Evolutionary conservation across 1,140 invertebrate species (phyloP), one percentile per base, ranked within the genome.

Genomic region (Parasteatoda tepidariorum): DNA sequence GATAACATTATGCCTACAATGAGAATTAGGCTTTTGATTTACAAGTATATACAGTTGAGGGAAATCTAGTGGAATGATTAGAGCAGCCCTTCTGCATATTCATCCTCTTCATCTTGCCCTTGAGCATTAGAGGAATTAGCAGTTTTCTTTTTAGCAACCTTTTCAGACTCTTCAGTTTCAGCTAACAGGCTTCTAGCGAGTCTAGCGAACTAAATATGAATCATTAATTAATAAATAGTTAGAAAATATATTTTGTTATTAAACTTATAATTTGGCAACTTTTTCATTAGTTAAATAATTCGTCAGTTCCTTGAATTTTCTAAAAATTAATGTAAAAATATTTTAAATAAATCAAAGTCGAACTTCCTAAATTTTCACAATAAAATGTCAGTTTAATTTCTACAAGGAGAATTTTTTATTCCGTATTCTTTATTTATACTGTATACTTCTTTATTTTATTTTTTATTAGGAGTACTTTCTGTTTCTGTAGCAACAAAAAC

Each of bases 21-120:
- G 18, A 48, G n/a, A 48, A 48, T 48, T 4, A 48, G 18, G 4
- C 18, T 48, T 48, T 9, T 48, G 18, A 48, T 48, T 13, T 48
- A 48, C 38, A 41, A 5, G 18, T 48, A 48, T 48, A 48, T 48
- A 48, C 38, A 48, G 18, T 48, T 34, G 64, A 59, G 41, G 34
- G n/a, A 59, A 34, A 62, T 26, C n/a, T 57, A 38, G 28, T 74
- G 6, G 13, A 11, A 26, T 30, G n/a, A 67, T 24, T 81, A 81
- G 18, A 68, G 18, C 7, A 81, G 13, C 38, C 78, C 67, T 38
- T 31, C 78, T 59, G 78, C 67, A 59, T 33, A 81, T 81, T 81
- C 78, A 41, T 81, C 78, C 28, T 81, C 78, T 59, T 81, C 78
- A 31, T 81, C 67, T 26, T 67, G 15, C 2, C 9, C 38, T 18